These are phyloP conservation scores for Odontocerum albicorne DNA, from an alignment of 2,888 invertebrate species.

Conservation along the genomic window DNA sequence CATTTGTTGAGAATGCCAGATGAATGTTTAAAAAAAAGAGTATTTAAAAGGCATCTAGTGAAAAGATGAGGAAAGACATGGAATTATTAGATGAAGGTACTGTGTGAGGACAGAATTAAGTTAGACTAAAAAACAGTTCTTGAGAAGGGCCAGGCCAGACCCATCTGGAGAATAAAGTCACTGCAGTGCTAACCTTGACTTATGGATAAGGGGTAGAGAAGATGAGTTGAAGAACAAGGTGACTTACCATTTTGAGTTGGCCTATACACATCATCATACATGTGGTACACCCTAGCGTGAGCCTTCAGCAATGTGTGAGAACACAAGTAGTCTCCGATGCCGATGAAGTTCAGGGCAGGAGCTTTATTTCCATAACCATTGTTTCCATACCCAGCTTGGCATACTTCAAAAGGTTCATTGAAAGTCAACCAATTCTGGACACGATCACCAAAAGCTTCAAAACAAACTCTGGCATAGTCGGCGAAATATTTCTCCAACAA, in stretches of 20 bases:
- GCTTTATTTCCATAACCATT: slow-evolving; percentile 46
- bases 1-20: no score
- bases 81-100: no score
- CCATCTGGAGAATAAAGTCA: no score
- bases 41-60: no score
- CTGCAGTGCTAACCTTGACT: no score
- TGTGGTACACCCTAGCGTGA: slow-evolving; percentile 30
- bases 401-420: slow-evolving; percentile 58
- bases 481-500: slow-evolving; percentile 53
- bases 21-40: no score
- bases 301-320: slow-evolving; percentile 27
- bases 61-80: no score
- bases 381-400: slow-evolving; percentile 42
- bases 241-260: slow-evolving; percentile 39
- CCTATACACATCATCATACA: slow-evolving; percentile 33
- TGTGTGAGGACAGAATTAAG: no score
- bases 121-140: no score
- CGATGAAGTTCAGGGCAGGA: slow-evolving; percentile 42
- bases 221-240: no score
- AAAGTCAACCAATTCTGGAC: slow-evolving; percentile 64
- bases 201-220: no score
- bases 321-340: slow-evolving; percentile 28
- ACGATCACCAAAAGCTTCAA: slow-evolving; percentile 54
- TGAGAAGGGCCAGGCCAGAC: no score
- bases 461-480: slow-evolving; percentile 54